Base-by-base conservation (phyloP, 2,113 vertebrate species). In the Heterotis niloticus region DNA sequence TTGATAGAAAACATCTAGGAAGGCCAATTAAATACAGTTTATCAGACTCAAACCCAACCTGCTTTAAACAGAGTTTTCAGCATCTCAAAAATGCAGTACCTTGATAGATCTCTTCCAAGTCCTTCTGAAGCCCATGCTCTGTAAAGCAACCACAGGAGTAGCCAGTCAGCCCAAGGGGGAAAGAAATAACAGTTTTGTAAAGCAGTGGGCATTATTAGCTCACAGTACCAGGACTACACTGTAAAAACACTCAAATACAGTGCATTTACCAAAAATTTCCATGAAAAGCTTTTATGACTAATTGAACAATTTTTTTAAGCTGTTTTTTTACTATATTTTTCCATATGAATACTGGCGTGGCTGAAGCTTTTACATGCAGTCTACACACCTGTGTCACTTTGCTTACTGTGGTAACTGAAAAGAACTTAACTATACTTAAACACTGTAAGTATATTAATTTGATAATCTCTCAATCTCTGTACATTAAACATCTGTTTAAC, bases 101-200 rank as follows among this genome's bases (percentile, higher is more conserved):
- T 97, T 98, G 84, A 91, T 95, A 88, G 95, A 93, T 89, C 94
- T 91, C 92, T 96, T 97, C 96, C 95, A 98, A 92, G 91, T 96
- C 89, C 94, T 96, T 94, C 94, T 94, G 92, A 94, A 95, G 93
- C 95, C 93, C 92, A 94, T 93, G 74, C 93, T 96, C 96, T 98
- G 94, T 87, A 95, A 89, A 95, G 84, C 90, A 94, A 44, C 34
- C 34, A 44, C 2, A 44, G 24, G 13, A 57, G 88, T 93, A 90
- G 60, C 13, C 82, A 90, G 91, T 84, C 91, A 85, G 81, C 89
- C 85, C 5, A 66, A 16, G n/a, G 28, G 7, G 28, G 73, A 7
- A 64, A 62, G 60, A 14, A 17, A 4, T 14, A 4, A 14, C 14
- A 13, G 14, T 20, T 62, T 10, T 20, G 4, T 20, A 4, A 52